Conservation (phyloP, 2,888 invertebrate species). For the Drosophila suboccidentalis region DNA sequence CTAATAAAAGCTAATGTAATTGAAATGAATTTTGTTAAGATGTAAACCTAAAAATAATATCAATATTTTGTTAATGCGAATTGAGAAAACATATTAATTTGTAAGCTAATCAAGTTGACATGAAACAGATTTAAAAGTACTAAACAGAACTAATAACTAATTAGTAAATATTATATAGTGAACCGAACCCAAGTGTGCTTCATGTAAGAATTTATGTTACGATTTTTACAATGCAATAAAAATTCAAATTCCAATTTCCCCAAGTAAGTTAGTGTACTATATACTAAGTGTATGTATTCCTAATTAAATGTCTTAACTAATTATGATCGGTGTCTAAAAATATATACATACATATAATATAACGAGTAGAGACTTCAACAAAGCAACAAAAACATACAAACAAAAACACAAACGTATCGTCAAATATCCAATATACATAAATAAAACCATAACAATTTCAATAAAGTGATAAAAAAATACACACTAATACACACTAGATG, state of each 20-base stretch:
- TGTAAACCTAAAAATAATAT: slow-evolving; percentile 38
- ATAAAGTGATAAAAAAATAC: slow-evolving; percentile 59
- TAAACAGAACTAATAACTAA: slow-evolving; percentile 29
- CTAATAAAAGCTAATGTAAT: slow-evolving; percentile 29
- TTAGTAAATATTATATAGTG: slow-evolving; percentile 50
- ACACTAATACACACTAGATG: slow-evolving; percentile 15
- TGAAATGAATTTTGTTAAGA: slow-evolving; percentile 63
- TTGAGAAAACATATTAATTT: slow-evolving; percentile 8
- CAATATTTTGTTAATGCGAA: slow-evolving; percentile 66
- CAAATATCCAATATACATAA: slow-evolving; percentile 48
- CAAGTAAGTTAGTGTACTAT: slow-evolving; percentile 43
- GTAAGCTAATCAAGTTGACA: slow-evolving; percentile 13
- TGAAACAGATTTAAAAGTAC: slow-evolving; percentile 19
- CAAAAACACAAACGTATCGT: slow-evolving; percentile 56
- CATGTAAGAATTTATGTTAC: slow-evolving; percentile 78
- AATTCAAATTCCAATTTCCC: slow-evolving; percentile 35
- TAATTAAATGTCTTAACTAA: slow-evolving; percentile 43
- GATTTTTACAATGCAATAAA: slow-evolving; percentile 63
- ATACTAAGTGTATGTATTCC: slow-evolving; percentile 55
- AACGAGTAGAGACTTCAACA: slow-evolving; percentile 70
- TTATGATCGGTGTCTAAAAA: slow-evolving; percentile 52
- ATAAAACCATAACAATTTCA: slow-evolving; percentile 29
- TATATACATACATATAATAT: slow-evolving; percentile 30
- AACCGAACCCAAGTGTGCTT: slow-evolving; percentile 84
- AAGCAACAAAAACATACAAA: slow-evolving; percentile 24